Percentiles rank a stretch among this genome's conserved stretches.
Evolutionary conservation across 2,113 vertebrate genomes (phyloP).

Genomic region (Phycodurus eques): DNA sequence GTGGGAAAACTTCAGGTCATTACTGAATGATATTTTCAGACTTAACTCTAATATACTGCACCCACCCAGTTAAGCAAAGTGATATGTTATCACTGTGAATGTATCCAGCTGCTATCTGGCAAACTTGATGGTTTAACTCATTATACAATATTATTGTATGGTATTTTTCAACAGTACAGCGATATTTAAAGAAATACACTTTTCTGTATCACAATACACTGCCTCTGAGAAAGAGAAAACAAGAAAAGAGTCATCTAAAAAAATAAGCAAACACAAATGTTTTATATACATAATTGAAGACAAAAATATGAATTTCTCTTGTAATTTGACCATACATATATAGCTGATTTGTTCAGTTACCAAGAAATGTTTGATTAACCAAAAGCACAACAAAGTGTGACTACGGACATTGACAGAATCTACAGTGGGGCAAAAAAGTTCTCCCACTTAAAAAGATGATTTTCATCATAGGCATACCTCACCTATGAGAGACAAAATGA

Average conservation of each 20-base stretch:
- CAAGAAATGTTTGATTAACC: no score
- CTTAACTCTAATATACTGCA: not conserved
- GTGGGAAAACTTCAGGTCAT: not conserved
- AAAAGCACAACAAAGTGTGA: no score
- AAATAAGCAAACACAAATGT: not conserved
- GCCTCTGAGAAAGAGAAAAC: not conserved
- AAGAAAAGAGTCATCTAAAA: no score
- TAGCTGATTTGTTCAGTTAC: no score
- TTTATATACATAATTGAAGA: no score
- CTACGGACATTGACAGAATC: no score
- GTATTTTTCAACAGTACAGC: not conserved
- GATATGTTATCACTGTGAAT: not conserved
- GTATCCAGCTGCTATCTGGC: not conserved
- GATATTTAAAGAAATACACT: not conserved
- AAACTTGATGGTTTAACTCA: not conserved
- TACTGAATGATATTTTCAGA: not conserved
- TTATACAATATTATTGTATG: not conserved
- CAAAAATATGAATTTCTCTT: no score
- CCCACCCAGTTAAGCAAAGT: not conserved
- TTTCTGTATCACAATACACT: not conserved
- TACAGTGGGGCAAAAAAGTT: no score
- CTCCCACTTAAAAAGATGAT: no score
- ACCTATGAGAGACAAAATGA: no score
- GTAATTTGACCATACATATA: no score
- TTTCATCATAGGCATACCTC: no score